Evolutionary conservation across 2,888 invertebrate species (phyloP).

Genomic region (Pycnomerus fuliginosus): DNA sequence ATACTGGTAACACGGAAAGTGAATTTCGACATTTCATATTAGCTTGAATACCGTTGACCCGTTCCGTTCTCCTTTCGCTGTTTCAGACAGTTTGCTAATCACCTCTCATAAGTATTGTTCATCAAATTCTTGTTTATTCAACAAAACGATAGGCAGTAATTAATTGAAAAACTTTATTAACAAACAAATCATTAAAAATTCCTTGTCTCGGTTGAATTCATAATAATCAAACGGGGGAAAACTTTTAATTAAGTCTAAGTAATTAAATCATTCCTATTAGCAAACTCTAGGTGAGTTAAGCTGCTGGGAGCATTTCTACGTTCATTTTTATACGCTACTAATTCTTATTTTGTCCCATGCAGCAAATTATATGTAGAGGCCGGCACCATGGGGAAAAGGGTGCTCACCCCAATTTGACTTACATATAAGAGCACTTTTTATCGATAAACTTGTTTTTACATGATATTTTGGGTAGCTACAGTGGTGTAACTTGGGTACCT

Average conservation of each 20-base stretch:
- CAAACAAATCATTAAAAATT: slow-evolving; percentile 24
- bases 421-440: no score
- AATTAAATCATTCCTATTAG: slow-evolving; percentile 30
- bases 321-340: slow-evolving; percentile 4
- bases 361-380: no score
- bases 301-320: slow-evolving; percentile 6
- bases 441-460: no score
- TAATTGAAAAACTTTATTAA: slow-evolving; percentile 21
- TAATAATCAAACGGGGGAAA: slow-evolving; percentile 19
- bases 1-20: slow-evolving; percentile 21
- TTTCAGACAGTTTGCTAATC: no score
- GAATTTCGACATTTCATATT: slow-evolving; percentile 16
- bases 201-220: slow-evolving; percentile 18
- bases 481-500: no score
- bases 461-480: no score
- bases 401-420: no score
- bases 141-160: slow-evolving; percentile 11
- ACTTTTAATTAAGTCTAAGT: slow-evolving; percentile 31
- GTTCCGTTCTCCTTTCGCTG: not conserved
- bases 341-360: slow-evolving; percentile 4
- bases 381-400: no score
- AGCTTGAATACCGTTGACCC: slow-evolving; percentile 3
- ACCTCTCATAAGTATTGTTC: no score
- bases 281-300: slow-evolving; percentile 21
- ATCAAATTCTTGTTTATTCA: no score